A percentile compares a stretch with the other conserved stretches of the same genome.
Evolutionary conservation across 2,888 invertebrate species (phyloP).

Genomic region (Lypha dubia): DNA sequence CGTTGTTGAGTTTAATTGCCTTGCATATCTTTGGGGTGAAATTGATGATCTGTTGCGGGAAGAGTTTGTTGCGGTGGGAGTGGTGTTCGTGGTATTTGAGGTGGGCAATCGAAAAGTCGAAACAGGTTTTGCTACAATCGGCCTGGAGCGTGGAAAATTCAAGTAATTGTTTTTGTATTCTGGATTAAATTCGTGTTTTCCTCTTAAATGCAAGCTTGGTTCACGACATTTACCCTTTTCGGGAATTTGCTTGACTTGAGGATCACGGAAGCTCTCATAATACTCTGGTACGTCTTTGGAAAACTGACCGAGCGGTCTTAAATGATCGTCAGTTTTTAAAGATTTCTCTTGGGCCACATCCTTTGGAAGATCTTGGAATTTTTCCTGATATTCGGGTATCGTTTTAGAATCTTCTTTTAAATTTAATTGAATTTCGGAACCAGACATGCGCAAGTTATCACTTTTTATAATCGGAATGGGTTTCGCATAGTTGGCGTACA

Average conservation of each 20-base stretch:
- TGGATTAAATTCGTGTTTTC: slow-evolving; percentile 83
- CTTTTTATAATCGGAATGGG: slow-evolving; percentile 82
- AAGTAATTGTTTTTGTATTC: slow-evolving; percentile 82
- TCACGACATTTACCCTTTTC: slow-evolving; percentile 82
- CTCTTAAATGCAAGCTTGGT: slow-evolving; percentile 81
- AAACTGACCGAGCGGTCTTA: slow-evolving; percentile 80
- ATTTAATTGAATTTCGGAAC: slow-evolving; percentile 75
- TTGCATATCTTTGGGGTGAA: slow-evolving; percentile 60
- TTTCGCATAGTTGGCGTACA: slow-evolving; percentile 82
- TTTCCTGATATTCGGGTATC: slow-evolving; percentile 81
- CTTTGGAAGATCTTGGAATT: slow-evolving; percentile 80
- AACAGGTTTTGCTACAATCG: slow-evolving; percentile 80
- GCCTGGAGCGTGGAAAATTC: slow-evolving; percentile 82
- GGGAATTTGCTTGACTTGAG: slow-evolving; percentile 81
- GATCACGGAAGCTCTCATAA: slow-evolving; percentile 82
- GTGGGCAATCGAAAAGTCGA: slow-evolving; percentile 81
- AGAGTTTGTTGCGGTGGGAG: slow-evolving; percentile 51
- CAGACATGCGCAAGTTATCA: slow-evolving; percentile 80
- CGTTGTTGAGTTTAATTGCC: slow-evolving; percentile 31
- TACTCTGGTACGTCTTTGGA: slow-evolving; percentile 82
- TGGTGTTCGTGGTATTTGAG: slow-evolving; percentile 70
- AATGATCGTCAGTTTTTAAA: slow-evolving; percentile 79
- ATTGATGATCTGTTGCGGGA: slow-evolving; percentile 69
- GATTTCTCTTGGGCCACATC: slow-evolving; percentile 76
- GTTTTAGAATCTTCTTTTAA: slow-evolving; percentile 60